Base-by-base conservation (phyloP, 2,113 vertebrate species). In the Corynorhinus townsendii region DNA sequence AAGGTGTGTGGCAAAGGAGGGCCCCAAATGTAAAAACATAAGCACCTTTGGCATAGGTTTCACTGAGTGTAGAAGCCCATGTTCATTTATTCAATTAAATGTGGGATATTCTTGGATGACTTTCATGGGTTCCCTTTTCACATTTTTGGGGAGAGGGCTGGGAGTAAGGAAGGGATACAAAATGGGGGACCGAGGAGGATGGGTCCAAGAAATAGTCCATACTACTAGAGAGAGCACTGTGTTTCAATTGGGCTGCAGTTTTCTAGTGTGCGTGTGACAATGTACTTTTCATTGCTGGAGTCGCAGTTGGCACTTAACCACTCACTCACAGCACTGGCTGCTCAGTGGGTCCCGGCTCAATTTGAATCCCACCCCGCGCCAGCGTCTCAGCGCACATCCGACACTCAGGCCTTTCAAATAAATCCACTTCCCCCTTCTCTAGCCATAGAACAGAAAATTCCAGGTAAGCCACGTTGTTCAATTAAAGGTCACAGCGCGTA, bases 1-100 rank as follows among this genome's bases (percentile, higher is more conserved):
- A 92, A 97, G 96, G 96, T 52, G 88, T 86, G 80, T 91, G 92
- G 93, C 66, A 83, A 86, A 76, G 95, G 92, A 95, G 94, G 96
- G 84, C 75, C 94, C 97, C 96, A 81, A 91, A 88, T 52, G 94
- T 62, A 93, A 95, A 95, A 95, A 71, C 84, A 93, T 64, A 91
- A 96, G 94, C 90, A 96, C 96, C 96, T 97, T 95, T 96, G 96
- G 97, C 96, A 86, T 79, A 62, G 91, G 89, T 91, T 95, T 97
- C 89, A 88, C 89, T 94, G 87, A 81, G 93, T 85, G 68, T 56
- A 30, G 89, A 86, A 79, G 64, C 89, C 24, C 81, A 54, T 4
- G 71, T 15, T 88, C 83, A 81, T 93, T 86, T 86, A 28, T 90
- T 35, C 52, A 71, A 62, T 92, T 85, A 95, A 96, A 89, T 64